Evolutionary conservation across 2,113 vertebrate genomes (phyloP).

Genomic region (Channa maculata): DNA sequence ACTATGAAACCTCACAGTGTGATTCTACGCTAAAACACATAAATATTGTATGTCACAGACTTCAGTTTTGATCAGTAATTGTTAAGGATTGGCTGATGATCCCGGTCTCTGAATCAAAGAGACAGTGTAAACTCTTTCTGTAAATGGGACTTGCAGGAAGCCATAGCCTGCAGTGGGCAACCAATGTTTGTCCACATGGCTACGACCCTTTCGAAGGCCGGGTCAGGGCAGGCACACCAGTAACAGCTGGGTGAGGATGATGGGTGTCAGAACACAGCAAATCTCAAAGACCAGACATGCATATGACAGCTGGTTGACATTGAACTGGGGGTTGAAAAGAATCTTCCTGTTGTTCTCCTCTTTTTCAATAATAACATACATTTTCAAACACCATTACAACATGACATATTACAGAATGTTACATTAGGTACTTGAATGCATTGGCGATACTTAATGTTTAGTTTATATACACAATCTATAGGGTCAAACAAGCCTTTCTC

Average conservation of each 20-base stretch:
- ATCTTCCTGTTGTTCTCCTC: neutral
- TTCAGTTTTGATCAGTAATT: conserved; percentile 28
- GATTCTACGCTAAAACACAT: conserved; percentile 13
- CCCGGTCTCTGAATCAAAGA: conserved; percentile 59
- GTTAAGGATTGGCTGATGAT: conserved; percentile 46
- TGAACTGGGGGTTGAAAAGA: conserved; percentile 37
- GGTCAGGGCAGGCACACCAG: conserved; percentile 58
- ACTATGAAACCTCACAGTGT: conserved; percentile 62
- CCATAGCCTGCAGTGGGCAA: conserved; percentile 70
- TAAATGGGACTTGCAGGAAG: conserved; percentile 68
- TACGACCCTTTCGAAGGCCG: conserved; percentile 61
- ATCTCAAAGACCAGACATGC: conserved; percentile 59
- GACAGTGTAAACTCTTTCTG: conserved; percentile 67
- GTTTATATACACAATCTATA: conserved; percentile 5
- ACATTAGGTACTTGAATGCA: neutral
- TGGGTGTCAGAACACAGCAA: conserved; percentile 73
- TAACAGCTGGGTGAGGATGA: conserved; percentile 79
- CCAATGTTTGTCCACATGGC: conserved; percentile 80
- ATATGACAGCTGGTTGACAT: conserved; percentile 73
- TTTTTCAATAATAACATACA: neutral
- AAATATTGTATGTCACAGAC: conserved; percentile 25
- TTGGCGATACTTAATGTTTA: neutral
- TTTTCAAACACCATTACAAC: neutral
- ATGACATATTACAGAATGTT: neutral
- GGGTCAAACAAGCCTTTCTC: conserved; percentile 21